phyloP scores from a whole-genome alignment of 2,113 vertebrate genomes.

The Saccopteryx bilineata region DNA sequence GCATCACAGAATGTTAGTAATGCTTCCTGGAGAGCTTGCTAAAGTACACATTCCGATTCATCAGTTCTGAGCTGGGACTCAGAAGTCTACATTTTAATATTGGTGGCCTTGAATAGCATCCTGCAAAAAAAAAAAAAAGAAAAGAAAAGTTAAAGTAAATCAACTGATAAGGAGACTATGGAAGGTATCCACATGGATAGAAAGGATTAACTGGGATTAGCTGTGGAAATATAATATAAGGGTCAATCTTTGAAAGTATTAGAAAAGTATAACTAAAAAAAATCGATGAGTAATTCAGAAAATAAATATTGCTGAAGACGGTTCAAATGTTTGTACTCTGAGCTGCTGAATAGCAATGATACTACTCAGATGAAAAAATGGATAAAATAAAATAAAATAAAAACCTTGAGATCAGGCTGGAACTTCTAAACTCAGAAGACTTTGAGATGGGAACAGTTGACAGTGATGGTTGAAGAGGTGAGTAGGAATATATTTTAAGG shows the following conservation, averaged over 20 bases:
- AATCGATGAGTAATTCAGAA: not conserved
- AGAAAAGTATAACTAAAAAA: not conserved
- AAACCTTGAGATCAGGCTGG: not conserved
- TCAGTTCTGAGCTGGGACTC: not conserved
- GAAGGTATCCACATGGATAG: not conserved
- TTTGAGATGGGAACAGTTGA: not conserved
- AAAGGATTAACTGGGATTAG: not conserved
- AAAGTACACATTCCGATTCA: not conserved
- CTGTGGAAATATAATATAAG: not conserved
- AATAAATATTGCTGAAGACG: not conserved
- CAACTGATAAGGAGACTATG: not conserved
- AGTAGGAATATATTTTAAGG: not conserved
- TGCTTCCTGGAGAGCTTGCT: not conserved
- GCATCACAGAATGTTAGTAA: not conserved
- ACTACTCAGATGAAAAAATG: not conserved
- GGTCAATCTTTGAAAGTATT: not conserved
- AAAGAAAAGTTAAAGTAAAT: not conserved
- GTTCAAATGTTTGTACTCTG: not conserved
- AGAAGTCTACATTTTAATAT: not conserved
- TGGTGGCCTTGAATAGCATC: not conserved
- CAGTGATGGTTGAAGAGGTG: not conserved
- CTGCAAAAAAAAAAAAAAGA: not conserved
- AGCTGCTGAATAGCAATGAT: not conserved
- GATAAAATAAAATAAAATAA: not conserved
- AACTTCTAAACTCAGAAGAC: not conserved